These are phyloP conservation scores for Epizoanthus illoricatus DNA, from an alignment of 92 coral and sea anemone genomes.

Conservation along the genomic window DNA sequence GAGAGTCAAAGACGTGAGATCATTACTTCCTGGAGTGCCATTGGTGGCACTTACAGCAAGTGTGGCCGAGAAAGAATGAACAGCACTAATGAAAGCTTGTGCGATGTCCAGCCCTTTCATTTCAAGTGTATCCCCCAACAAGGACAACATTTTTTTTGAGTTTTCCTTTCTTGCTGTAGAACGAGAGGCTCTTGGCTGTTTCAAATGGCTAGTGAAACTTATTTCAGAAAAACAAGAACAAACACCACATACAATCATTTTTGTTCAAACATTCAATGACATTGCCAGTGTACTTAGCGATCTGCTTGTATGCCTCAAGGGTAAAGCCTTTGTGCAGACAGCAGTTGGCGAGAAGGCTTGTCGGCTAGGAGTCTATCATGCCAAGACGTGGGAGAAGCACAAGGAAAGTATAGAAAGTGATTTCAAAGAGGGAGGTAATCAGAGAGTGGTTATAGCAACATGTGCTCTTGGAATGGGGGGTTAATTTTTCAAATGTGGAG, in stretches of 20 bases:
- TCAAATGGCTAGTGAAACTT: constrained; percentile 25
- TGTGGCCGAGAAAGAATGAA: constrained; percentile 40
- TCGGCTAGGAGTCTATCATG: constrained; percentile 40
- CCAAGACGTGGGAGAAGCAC: constrained; percentile 44
- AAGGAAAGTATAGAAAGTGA: constrained; percentile 38
- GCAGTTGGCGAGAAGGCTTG: constrained; percentile 15
- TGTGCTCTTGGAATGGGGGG: constrained; percentile 49
- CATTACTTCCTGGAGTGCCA: constrained; percentile 34
- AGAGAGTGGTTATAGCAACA: constrained; percentile 45
- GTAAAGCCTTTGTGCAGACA: constrained; percentile 23
- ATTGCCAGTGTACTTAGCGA: constrained; percentile 41
- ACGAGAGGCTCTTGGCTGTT: no score
- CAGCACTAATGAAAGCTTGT: constrained; percentile 42
- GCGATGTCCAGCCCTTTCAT: constrained; percentile 44
- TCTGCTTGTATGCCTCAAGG: constrained; percentile 38
- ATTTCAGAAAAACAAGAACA: constrained; percentile 13
- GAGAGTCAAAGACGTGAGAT: constrained; percentile 43
- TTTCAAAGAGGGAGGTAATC: constrained; percentile 30
- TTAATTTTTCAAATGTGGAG: constrained; percentile 33
- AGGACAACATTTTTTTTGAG: constrained; percentile 39
- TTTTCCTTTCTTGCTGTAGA: neutral
- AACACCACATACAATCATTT: constrained; percentile 44
- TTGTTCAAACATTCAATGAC: constrained; percentile 44
- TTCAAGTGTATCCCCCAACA: constrained; percentile 41
- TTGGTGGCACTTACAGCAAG: constrained; percentile 47